Base-by-base conservation (phyloP, 2,113 vertebrate genomes). In the Stigmatopora nigra region DNA sequence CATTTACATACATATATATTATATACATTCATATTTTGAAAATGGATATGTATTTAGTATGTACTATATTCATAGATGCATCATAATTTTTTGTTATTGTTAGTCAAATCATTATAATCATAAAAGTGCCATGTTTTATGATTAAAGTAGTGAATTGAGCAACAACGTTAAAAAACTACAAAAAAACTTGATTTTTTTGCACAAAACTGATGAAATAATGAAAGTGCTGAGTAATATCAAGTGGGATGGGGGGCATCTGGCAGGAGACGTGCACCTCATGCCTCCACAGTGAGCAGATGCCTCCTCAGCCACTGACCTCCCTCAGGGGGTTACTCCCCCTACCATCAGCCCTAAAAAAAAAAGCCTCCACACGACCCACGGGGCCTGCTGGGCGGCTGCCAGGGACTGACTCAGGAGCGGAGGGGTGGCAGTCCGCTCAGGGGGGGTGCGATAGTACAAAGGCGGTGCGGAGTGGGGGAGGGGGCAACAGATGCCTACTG, bases 401-500 rank as follows among this genome's bases (percentile, higher is more conserved):
- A 63, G 77, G 31, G 64, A 78, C 71, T 41, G 78, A 77, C 81
- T 79, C 69, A 73, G 61, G 59, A 70, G 73, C 59, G 59, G 48
- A 45, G 63, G 63, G 60, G 77, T 71, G 57, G 59, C 10, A 19
- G 63, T 17, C 15, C 15, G 17, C 19, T 53, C 51, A 9, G 69
- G 56, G 44, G 51, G 68, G 73, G 61, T 49, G 52, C 1, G 31
- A 41, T 61, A 9, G 41, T 61, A 45, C 59, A 45, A 45, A 45
- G 19, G 59, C 19, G 12, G 19, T 61, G 41, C 17, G 41, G 49
- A 64, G 58, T 78, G 55, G 68, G 67, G 88, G 86, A 70, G 76
- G 92, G 92, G 91, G 41, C 89, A 95, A 94, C 96, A 98, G 96
- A 98, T 98, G 95, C 96, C 94, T 91, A 82, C 92, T 94, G 90